Base-by-base conservation (phyloP, 2,888 invertebrate species). In the Orthosia gracilis region DNA sequence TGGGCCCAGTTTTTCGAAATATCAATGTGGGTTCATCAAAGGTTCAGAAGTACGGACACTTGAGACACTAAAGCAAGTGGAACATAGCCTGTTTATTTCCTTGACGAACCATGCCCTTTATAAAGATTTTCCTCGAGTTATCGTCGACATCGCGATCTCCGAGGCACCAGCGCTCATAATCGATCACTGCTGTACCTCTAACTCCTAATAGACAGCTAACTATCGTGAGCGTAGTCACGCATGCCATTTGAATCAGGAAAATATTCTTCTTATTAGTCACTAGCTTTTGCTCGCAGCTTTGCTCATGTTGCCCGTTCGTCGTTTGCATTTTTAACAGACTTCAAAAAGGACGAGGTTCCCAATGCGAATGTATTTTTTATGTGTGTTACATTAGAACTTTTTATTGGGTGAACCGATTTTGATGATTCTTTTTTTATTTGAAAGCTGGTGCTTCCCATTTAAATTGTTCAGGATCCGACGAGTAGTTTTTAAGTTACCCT, bases 171-270 rank as follows among this genome's bases (percentile, higher is more conserved):
- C 40, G 45, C 23, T 82, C 26, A 50, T 64, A 62, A 77, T 80
- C 83, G 68, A 78, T 78, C 68, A 68, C 40, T 57, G 61, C 18
- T 62, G 45, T 12, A 65, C 31, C 50, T 61, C 50, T 52, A 54
- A 69, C 21, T 69, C 52, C 12, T 49, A 50, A 54, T 66, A 59
- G 21, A 66, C 69, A 63, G 57, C 23, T 40, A 23, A 55, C 45
- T 59, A 62, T 79, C 55, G 80, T 82, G 69, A 76, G 76, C 54
- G 17, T 15, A 68, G 69, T 84, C 81, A 76, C 76, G 81, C 49
- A 67, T 72, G 66, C 17, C 59, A 71, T 69, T 71, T 83, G 31
- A 76, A 75, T 76, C 69, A 76, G 57, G 59, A 72, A 80, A 73
- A 83, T 68, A 67, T 80, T 54, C 13, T 50, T 59, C 49, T 26